phyloP scores from a whole-genome alignment of 1,140 invertebrate genomes.

The Panulirus ornatus region DNA sequence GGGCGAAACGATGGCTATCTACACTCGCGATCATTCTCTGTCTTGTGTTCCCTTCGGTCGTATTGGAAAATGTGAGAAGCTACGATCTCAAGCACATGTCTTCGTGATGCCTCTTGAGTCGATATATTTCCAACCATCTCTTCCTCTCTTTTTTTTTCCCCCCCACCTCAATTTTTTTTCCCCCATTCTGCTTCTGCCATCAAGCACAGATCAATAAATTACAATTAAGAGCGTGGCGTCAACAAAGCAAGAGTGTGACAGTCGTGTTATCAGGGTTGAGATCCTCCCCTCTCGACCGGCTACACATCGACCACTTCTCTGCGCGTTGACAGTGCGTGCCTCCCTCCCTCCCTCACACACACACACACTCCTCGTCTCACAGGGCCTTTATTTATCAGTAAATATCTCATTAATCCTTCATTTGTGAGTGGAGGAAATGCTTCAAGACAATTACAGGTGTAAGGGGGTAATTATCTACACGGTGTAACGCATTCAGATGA shows the following conservation, averaged over 20 bases:
- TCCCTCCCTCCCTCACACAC: not conserved
- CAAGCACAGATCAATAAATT: slow-evolving; percentile 61
- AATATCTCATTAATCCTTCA: not conserved
- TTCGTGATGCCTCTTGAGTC: not conserved
- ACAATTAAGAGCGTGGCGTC: slow-evolving; percentile 40
- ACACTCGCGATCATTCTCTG: no score
- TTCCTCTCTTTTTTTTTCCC: slow-evolving; percentile 6
- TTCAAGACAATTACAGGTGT: no score
- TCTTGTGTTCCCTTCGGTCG: no score
- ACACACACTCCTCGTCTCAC: not conserved
- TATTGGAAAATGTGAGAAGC: no score
- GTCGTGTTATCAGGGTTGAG: slow-evolving; percentile 31
- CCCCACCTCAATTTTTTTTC: not conserved
- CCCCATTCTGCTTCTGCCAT: not conserved
- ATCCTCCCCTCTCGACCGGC: not conserved
- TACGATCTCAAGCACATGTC: no score
- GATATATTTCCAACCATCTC: slow-evolving; percentile 2
- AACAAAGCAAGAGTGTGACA: slow-evolving; percentile 57
- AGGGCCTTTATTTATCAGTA: not conserved
- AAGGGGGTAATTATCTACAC: no score
- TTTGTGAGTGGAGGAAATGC: slow-evolving; percentile 14
- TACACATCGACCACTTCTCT: not conserved
- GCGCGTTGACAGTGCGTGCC: not conserved
- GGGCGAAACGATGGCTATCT: no score
- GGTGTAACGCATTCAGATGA: no score